Evolutionary conservation across 1,140 invertebrate genomes (phyloP), one percentile per base, ranked within the genome.

Genomic region (Cardiocondyla obscurior): DNA sequence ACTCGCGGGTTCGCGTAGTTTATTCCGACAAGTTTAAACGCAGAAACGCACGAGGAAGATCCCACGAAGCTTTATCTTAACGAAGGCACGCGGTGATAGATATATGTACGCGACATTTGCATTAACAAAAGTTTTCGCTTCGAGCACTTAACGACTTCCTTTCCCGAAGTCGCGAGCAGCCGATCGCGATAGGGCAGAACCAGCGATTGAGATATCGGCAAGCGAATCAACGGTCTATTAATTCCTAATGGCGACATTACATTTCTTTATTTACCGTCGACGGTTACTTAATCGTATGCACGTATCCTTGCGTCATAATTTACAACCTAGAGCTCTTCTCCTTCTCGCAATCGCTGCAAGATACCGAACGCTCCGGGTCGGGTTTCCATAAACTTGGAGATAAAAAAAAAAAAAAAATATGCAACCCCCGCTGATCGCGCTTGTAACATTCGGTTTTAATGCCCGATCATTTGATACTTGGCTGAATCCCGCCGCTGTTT

Each of bases 121-220:
- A 53, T 58, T 73, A 58, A 73, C 36, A 73, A 16, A n/a, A 36
- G 16, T 73, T 58, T 28, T 55, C 33, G 69, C 33, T 14, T 58
- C 70, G 22, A 30, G 16, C 16, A 16, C 12, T 36, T 42, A 58
- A 73, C 51, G 19, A 73, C 53, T 73, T 73, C 70, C 70, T 19
- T 30, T n/a, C 25, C 14, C 10, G 30, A 0, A 3, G 30, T 1
- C 30, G 12, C 51, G 19, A 33, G 12, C 28, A 12, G 33, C 14
- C 33, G 42, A 42, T 57, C 22, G 51, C 16, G 16, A 57, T 25
- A 42, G 5, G 5, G 12, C 22, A 36, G 39, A 60, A 42, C n/a
- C 33, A 22, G 22, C 22, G 25, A 62, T 62, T 6, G 19, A 62
- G 44, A 49, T 19, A n/a, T 28, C 8, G n/a, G 33, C 33, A 19